These are phyloP conservation scores for Phrynosoma blainvillii DNA, from an alignment of 2,113 vertebrate species.

Conservation along the genomic window DNA sequence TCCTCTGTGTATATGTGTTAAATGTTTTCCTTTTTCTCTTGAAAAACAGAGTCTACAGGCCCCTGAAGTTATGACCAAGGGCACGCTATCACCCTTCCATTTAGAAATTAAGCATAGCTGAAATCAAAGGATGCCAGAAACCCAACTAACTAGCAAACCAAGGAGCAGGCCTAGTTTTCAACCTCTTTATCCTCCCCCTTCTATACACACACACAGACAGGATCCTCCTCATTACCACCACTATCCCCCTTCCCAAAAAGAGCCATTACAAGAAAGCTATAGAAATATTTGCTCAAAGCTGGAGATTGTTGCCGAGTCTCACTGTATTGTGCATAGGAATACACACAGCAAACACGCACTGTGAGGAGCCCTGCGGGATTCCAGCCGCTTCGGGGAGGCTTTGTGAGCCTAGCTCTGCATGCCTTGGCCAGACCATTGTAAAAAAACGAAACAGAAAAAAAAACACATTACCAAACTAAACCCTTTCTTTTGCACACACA, in stretches of 20 bases:
- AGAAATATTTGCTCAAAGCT: constrained; percentile 78
- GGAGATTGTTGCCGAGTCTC: constrained; percentile 60
- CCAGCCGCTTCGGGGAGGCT: constrained; percentile 56
- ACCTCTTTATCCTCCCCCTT: neutral
- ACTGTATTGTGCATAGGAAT: constrained; percentile 68
- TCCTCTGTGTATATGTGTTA: neutral
- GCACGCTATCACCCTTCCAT: neutral
- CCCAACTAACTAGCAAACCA: constrained; percentile 29
- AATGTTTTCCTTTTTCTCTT: neutral
- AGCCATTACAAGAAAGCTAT: constrained; percentile 67
- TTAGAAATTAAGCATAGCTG: neutral
- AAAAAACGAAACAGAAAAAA: constrained; percentile 63
- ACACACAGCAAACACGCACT: constrained; percentile 67
- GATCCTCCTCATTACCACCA: neutral
- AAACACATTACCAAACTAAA: constrained; percentile 56
- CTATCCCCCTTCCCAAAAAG: constrained; percentile 37
- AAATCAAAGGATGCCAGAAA: constrained; percentile 29
- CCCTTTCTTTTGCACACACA: constrained; percentile 29
- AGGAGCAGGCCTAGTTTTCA: constrained; percentile 6
- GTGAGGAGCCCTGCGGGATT: constrained; percentile 73
- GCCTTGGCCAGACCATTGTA: constrained; percentile 66
- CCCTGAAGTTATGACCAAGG: neutral
- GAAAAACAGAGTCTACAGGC: neutral
- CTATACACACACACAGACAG: neutral
- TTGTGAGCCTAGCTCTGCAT: constrained; percentile 68